phyloP scores from a whole-genome alignment of 2,113 vertebrate genomes.

The Gallinago undulata region DNA sequence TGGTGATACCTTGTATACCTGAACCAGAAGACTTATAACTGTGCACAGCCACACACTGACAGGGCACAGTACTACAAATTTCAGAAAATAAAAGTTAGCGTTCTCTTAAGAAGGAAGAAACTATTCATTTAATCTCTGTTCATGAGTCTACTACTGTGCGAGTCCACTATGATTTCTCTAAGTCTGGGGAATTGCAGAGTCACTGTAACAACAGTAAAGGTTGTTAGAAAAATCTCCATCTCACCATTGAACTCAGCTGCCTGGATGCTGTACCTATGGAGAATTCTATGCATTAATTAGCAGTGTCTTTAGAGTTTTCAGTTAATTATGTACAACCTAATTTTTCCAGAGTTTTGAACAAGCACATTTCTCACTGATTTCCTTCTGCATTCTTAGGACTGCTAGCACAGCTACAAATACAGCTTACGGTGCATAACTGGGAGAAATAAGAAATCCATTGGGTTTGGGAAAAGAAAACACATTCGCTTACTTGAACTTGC shows the following conservation, averaged over 20 bases:
- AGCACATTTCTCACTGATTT: background rate
- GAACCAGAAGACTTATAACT: background rate
- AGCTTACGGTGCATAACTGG: background rate
- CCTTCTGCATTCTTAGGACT: background rate
- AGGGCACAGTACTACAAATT: background rate
- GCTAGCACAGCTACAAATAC: background rate
- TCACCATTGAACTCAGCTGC: background rate
- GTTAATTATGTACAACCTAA: constrained; percentile 23
- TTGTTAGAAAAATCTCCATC: background rate
- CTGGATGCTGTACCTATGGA: background rate
- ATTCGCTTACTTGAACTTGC: background rate
- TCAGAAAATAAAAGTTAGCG: background rate
- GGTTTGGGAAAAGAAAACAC: background rate
- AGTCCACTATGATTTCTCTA: background rate
- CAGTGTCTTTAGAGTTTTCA: background rate
- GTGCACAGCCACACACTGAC: background rate
- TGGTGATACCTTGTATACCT: background rate
- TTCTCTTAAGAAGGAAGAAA: background rate
- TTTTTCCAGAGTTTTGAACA: constrained; percentile 1
- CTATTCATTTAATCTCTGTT: background rate
- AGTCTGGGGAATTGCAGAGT: background rate
- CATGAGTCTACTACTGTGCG: background rate
- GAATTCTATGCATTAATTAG: constrained; percentile 34
- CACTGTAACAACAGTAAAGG: background rate
- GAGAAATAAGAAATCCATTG: background rate